Percentiles rank a stretch among this genome's conserved stretches.
Conservation (phyloP, 2,113 vertebrate genomes). For the Sterna hirundo region DNA sequence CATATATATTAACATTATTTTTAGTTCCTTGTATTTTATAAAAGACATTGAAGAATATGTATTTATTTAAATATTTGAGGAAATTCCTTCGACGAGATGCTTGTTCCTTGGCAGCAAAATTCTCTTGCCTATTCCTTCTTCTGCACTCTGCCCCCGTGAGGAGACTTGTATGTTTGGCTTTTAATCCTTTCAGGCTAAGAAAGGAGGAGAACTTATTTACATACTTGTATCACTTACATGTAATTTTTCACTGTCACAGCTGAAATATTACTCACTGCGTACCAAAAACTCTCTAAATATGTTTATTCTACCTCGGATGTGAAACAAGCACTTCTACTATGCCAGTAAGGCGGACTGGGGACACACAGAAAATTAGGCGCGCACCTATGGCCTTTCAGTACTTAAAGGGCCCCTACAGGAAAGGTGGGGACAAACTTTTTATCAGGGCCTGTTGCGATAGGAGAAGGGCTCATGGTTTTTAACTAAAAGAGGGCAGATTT, state of each 20-base stretch:
- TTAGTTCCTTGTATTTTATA: background rate
- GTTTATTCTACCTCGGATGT: background rate
- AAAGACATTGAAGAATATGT: background rate
- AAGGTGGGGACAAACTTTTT: background rate
- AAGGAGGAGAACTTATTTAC: background rate
- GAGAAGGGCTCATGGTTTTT: background rate
- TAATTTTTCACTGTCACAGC: background rate
- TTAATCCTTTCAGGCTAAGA: background rate
- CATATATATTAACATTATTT: background rate
- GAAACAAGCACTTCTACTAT: background rate
- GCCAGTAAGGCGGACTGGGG: background rate
- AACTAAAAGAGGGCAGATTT: background rate
- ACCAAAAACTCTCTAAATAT: background rate
- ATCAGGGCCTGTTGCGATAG: background rate
- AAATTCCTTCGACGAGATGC: background rate
- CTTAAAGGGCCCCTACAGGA: background rate
- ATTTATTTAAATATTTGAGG: background rate
- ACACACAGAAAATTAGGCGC: fast-evolving
- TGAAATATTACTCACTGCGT: background rate
- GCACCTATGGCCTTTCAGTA: background rate
- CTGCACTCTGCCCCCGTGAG: background rate
- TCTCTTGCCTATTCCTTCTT: background rate
- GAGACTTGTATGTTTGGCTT: background rate
- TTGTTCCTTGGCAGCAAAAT: background rate
- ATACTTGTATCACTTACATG: background rate